phyloP scores from a whole-genome alignment of 1,140 invertebrate genomes.

The Camponotus pennsylvanicus region DNA sequence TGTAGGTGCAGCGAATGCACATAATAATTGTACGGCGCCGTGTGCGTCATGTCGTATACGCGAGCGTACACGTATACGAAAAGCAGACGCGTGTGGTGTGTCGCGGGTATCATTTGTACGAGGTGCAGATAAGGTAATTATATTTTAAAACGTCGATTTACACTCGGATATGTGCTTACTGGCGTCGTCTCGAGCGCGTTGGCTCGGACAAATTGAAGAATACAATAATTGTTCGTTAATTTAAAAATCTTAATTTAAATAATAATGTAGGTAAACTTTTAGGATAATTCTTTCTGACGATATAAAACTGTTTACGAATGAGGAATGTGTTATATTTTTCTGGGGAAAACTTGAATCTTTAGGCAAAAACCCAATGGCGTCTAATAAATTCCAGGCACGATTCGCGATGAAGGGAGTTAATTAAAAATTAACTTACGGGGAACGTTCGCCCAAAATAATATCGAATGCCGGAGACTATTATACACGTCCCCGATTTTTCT shows the following conservation, averaged over 20 bases:
- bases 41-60: not conserved
- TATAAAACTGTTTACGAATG: not conserved
- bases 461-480: conserved; percentile 59
- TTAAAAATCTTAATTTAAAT: not conserved
- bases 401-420: conserved; percentile 40
- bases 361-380: not conserved
- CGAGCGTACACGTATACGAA: not conserved
- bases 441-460: conserved; percentile 65
- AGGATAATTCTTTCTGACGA: not conserved
- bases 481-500: not conserved
- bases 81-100: conserved; percentile 7
- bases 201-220: not conserved
- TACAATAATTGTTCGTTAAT: not conserved
- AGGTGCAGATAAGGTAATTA: conserved; percentile 60
- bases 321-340: not conserved
- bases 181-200: not conserved
- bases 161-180: not conserved
- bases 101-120: conserved; percentile 61
- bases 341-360: not conserved
- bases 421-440: conserved; percentile 65
- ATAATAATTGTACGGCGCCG: conserved; percentile 69
- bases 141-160: conserved; percentile 49
- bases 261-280: not conserved
- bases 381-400: conserved; percentile 44
- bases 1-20: conserved; percentile 68